phyloP scores from a whole-genome alignment of 2,888 invertebrate genomes.

The Coelinius sp. region DNA sequence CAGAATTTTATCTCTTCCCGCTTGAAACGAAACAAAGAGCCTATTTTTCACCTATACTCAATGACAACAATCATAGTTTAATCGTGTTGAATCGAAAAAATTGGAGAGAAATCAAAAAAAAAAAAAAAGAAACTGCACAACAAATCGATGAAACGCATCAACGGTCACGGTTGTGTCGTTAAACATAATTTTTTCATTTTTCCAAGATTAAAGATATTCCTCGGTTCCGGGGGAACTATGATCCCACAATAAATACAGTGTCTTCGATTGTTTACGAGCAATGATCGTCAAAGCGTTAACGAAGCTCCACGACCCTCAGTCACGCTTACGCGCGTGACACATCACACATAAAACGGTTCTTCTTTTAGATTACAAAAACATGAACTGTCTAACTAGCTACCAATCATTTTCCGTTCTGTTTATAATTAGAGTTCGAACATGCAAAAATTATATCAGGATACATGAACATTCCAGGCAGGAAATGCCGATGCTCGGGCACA shows the following conservation, averaged over 20 bases:
- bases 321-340: neutral
- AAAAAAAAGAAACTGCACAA: neutral
- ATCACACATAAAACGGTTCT: neutral
- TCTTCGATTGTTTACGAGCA: constrained; percentile 4
- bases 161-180: neutral
- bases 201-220: neutral
- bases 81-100: neutral
- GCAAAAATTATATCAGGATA: neutral
- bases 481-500: too few relatives aligned
- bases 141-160: neutral
- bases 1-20: neutral
- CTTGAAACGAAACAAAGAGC: neutral
- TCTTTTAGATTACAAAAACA: neutral
- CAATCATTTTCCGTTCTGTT: neutral
- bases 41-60: neutral
- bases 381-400: neutral
- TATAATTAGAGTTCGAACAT: neutral
- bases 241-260: neutral
- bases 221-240: neutral
- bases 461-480: too few relatives aligned
- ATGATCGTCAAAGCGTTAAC: neutral
- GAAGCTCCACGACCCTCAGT: neutral
- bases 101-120: neutral
- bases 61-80: neutral
- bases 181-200: neutral